These are phyloP conservation scores for Nasonia longicornis DNA, from an alignment of 1,140 invertebrate genomes.

Conservation along the genomic window DNA sequence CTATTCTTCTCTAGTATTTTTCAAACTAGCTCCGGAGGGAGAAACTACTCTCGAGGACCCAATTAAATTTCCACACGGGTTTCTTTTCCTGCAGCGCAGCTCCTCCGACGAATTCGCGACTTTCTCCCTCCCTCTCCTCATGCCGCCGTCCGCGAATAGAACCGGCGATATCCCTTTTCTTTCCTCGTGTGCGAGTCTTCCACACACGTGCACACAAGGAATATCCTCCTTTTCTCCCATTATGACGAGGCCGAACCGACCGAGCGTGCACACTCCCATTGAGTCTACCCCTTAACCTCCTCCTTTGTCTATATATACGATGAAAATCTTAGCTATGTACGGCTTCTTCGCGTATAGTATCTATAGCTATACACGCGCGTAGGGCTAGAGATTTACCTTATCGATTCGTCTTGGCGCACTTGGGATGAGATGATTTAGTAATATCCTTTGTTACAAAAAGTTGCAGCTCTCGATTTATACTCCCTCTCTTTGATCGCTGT, in stretches of 20 bases:
- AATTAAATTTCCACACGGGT: conserved; percentile 33
- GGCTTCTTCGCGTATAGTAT: background rate
- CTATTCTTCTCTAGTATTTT: background rate
- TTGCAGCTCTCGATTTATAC: background rate
- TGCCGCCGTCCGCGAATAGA: background rate
- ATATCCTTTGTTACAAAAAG: conserved; percentile 29
- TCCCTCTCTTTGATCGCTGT: background rate
- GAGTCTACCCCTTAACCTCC: background rate
- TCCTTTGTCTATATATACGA: background rate
- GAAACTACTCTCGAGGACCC: conserved; percentile 26
- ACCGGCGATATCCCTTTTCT: conserved; percentile 1
- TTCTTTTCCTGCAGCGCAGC: background rate
- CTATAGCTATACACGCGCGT: background rate
- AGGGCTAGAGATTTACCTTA: conserved; percentile 19
- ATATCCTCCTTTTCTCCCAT: conserved; percentile 4
- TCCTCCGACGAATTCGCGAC: background rate
- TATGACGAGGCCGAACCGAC: background rate
- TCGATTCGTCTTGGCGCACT: conserved; percentile 12
- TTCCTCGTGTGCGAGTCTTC: background rate
- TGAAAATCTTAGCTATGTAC: conserved; percentile 11
- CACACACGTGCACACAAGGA: background rate
- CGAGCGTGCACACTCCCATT: background rate
- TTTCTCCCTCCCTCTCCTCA: background rate
- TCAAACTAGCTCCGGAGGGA: background rate
- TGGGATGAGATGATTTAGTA: conserved; percentile 13